Evolutionary conservation across 2,888 invertebrate species (phyloP).

Genomic region (Ischnus inquisitorius): DNA sequence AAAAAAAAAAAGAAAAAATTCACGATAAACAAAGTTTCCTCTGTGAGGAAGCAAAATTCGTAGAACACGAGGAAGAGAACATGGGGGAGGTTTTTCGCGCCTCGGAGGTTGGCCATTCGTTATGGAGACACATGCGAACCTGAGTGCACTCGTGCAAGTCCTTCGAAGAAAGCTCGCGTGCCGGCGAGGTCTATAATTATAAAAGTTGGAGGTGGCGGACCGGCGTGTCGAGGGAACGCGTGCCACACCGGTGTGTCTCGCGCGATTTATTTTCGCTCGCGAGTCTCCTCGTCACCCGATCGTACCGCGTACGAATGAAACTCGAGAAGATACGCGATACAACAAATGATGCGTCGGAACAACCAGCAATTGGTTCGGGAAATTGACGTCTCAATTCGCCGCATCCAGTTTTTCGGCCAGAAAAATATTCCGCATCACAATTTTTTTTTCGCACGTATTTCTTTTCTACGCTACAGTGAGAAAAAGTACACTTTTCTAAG

Average conservation of each 20-base stretch:
- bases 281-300: constrained; percentile 23
- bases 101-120: neutral
- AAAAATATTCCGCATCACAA: too few relatives aligned
- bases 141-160: constrained; percentile 39
- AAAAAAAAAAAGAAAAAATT: too few relatives aligned
- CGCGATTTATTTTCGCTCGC: constrained; percentile 58
- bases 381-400: too few relatives aligned
- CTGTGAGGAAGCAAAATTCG: neutral
- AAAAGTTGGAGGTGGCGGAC: constrained; percentile 60
- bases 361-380: neutral
- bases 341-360: neutral
- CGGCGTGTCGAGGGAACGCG: constrained; percentile 39
- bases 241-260: constrained; percentile 52
- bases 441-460: too few relatives aligned
- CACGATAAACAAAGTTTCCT: too few relatives aligned
- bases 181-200: constrained; percentile 58
- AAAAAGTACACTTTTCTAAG: too few relatives aligned
- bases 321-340: neutral
- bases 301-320: constrained; percentile 3
- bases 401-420: too few relatives aligned
- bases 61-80: constrained; percentile 6
- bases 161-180: constrained; percentile 63
- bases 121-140: neutral
- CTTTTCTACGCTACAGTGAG: too few relatives aligned
- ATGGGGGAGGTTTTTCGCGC: constrained; percentile 12